A percentile compares a stretch with the other conserved stretches of the same genome.
These are phyloP conservation scores for Eupithecia tripunctaria DNA, from an alignment of 2,888 invertebrate species.

Conservation along the genomic window DNA sequence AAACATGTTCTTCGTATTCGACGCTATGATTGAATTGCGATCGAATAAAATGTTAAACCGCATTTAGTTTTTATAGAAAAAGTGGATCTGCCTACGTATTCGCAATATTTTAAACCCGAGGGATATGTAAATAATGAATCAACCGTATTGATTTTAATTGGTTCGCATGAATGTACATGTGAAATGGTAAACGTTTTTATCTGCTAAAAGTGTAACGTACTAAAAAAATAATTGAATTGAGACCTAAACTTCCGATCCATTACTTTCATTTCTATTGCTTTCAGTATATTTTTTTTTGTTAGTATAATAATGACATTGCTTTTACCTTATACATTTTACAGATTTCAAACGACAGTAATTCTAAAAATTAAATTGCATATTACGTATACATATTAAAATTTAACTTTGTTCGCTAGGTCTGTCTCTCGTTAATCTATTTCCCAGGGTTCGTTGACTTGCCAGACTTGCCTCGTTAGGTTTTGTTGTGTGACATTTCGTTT, in stretches of 20 bases:
- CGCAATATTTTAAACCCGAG: conserved; percentile 10
- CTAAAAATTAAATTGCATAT: not conserved
- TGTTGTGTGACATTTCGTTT: conserved; percentile 78
- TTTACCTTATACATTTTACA: not conserved
- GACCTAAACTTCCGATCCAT: not conserved
- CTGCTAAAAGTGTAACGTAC: not conserved
- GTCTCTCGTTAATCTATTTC: conserved; percentile 21
- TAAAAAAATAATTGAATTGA: too few species aligned
- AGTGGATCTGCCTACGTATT: not conserved
- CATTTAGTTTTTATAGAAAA: conserved; percentile 24
- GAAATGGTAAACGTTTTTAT: not conserved
- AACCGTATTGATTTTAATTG: conserved; percentile 2
- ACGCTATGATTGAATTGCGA: conserved; percentile 28
- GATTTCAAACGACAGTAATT: not conserved
- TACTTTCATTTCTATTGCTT: not conserved
- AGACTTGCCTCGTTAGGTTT: conserved; percentile 65
- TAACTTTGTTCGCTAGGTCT: not conserved
- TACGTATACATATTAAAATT: not conserved
- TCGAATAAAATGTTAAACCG: conserved; percentile 26
- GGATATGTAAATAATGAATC: conserved; percentile 6
- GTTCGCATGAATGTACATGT: not conserved
- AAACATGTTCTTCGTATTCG: conserved; percentile 29
- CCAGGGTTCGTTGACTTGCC: conserved; percentile 66
- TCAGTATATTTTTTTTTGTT: not conserved
- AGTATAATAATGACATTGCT: not conserved